Evolutionary conservation across 2,888 invertebrate species (phyloP).

Genomic region (Uloborus plumipes): DNA sequence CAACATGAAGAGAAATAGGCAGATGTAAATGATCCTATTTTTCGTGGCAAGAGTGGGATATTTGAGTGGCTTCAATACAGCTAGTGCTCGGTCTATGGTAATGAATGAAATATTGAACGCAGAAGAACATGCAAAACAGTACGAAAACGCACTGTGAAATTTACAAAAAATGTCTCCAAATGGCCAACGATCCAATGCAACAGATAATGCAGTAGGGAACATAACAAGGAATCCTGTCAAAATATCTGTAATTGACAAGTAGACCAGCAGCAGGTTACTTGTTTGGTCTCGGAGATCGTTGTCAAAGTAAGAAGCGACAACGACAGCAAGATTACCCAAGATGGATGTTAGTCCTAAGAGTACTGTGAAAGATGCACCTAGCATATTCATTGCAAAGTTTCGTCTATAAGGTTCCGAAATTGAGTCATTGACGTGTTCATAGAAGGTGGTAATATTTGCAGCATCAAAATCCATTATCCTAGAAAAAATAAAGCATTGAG

Average conservation of each 20-base stretch:
- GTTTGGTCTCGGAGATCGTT: conserved; percentile 1
- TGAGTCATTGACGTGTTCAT: too few relatives aligned
- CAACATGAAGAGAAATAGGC: background rate
- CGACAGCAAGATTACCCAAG: conserved; percentile 10
- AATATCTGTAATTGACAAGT: conserved; percentile 6
- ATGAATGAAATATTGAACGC: conserved; percentile 71
- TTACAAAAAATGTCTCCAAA: conserved; percentile 66
- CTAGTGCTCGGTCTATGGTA: conserved; percentile 70
- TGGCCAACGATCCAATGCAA: background rate
- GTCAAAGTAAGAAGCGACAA: background rate
- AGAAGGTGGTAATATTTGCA: too few relatives aligned
- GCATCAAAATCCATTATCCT: too few relatives aligned
- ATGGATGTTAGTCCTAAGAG: background rate
- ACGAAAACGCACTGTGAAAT: conserved; percentile 69
- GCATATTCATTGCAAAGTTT: background rate
- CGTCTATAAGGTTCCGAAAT: too few relatives aligned
- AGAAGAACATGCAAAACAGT: conserved; percentile 71
- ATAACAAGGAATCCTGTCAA: conserved; percentile 8
- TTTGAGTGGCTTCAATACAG: conserved; percentile 68
- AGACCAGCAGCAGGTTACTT: conserved; percentile 3
- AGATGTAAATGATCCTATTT: background rate
- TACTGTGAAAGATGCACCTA: background rate
- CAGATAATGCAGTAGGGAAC: background rate
- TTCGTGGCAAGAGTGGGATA: conserved; percentile 67
- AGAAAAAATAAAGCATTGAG: too few relatives aligned